These are phyloP conservation scores for Amyelois transitella DNA, from an alignment of 1,140 invertebrate genomes.

Conservation along the genomic window DNA sequence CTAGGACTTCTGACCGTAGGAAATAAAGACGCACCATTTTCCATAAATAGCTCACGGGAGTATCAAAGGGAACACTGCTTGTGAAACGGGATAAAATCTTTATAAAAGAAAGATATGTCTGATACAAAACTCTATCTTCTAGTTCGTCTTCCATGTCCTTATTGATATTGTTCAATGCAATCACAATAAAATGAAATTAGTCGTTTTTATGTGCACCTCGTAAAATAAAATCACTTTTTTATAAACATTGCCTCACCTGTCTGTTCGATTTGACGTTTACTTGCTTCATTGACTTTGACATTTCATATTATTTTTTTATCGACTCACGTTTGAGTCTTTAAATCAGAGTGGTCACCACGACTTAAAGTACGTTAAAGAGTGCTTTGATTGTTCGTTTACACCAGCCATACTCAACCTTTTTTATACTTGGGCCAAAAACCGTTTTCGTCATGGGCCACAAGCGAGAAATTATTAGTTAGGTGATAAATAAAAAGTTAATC, in stretches of 20 bases:
- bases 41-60: conserved; percentile 82
- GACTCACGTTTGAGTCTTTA: too few relatives aligned
- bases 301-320: too few relatives aligned
- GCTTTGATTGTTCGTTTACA: too few relatives aligned
- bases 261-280: neutral
- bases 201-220: neutral
- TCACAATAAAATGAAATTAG: neutral
- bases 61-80: conserved; percentile 81
- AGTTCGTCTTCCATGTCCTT: conserved; percentile 89
- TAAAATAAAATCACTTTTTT: neutral
- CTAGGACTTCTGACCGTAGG: conserved; percentile 84
- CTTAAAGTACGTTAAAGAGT: too few relatives aligned
- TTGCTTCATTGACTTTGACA: neutral
- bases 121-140: conserved; percentile 89
- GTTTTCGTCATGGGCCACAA: too few relatives aligned
- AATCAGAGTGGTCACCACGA: too few relatives aligned
- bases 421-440: too few relatives aligned
- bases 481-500: too few relatives aligned
- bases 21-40: conserved; percentile 82
- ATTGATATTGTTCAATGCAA: neutral
- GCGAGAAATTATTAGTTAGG: too few relatives aligned
- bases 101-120: conserved; percentile 88
- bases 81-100: conserved; percentile 87
- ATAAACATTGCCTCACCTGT: neutral
- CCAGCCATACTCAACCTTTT: too few relatives aligned